Percentiles rank a stretch among this genome's conserved stretches.
Conservation (phyloP, 2,888 invertebrate species). For the Lasioglossum pauxillum region DNA sequence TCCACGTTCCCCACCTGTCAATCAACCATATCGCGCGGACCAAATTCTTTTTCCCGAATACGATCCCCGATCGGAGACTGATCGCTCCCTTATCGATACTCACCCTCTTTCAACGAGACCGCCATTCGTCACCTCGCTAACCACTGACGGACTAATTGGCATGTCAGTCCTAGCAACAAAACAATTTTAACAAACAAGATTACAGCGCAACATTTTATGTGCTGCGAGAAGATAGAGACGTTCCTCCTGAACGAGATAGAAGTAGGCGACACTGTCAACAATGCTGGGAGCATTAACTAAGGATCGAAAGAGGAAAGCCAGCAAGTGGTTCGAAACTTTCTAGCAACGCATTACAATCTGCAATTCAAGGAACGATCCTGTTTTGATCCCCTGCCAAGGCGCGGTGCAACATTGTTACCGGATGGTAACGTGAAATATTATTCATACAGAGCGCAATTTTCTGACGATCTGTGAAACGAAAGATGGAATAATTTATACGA, state of each 20-base stretch:
- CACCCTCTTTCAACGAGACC: neutral
- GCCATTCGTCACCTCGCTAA: neutral
- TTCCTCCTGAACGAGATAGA: neutral
- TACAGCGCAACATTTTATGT: neutral
- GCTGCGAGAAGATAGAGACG: neutral
- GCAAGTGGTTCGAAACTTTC: neutral
- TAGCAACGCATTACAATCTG: neutral
- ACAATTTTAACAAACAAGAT: neutral
- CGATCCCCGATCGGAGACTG: constrained; percentile 5
- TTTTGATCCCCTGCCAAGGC: neutral
- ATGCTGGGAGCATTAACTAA: neutral
- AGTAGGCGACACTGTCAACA: neutral
- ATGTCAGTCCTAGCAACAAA: neutral
- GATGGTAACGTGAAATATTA: neutral
- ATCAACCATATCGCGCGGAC: constrained; percentile 52
- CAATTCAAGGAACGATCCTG: neutral
- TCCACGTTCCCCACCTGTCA: constrained; percentile 43
- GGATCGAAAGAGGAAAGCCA: neutral
- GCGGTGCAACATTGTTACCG: neutral
- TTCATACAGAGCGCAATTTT: neutral
- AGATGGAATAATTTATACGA: neutral
- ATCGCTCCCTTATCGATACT: neutral
- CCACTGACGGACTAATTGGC: neutral
- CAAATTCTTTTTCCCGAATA: constrained; percentile 28
- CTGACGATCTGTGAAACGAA: neutral